phyloP scores from a whole-genome alignment of 2,888 invertebrate genomes.

The Polydrusus cervinus region DNA sequence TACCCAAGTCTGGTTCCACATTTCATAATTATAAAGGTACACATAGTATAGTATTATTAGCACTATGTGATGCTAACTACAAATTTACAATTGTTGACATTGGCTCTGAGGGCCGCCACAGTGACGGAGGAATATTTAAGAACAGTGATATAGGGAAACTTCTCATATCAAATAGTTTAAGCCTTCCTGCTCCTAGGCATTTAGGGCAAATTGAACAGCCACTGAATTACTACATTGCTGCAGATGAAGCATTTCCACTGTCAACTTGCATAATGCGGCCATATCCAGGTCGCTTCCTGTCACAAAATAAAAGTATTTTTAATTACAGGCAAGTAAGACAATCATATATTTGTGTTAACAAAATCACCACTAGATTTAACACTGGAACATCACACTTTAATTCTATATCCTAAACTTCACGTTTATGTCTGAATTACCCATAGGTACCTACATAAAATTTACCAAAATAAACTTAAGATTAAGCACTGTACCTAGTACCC shows the following conservation, averaged over 20 bases:
- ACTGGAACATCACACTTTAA: too few relatives aligned
- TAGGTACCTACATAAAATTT: too few relatives aligned
- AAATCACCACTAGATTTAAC: slow-evolving; percentile 18
- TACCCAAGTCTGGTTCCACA: slow-evolving; percentile 59
- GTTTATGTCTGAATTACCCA: too few relatives aligned
- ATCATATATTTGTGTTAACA: slow-evolving; percentile 4
- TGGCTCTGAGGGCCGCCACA: slow-evolving; percentile 56
- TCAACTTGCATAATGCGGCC: slow-evolving; percentile 46
- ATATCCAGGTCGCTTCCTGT: slow-evolving; percentile 33
- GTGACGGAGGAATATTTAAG: slow-evolving; percentile 62
- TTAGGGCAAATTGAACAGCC: slow-evolving; percentile 5
- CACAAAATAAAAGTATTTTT: slow-evolving; percentile 42
- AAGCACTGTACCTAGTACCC: too few relatives aligned
- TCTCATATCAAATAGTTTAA: slow-evolving; percentile 30
- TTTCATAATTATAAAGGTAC: slow-evolving; percentile 64
- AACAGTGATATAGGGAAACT: slow-evolving; percentile 39
- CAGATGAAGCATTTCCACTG: slow-evolving; percentile 55
- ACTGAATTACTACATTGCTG: slow-evolving; percentile 49
- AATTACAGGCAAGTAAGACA: slow-evolving; percentile 44
- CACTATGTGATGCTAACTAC: slow-evolving; percentile 61
- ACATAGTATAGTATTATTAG: slow-evolving; percentile 63
- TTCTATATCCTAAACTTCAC: too few relatives aligned
- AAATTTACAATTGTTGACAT: slow-evolving; percentile 63
- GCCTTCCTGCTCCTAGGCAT: slow-evolving; percentile 42
- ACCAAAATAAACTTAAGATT: too few relatives aligned